Base-by-base conservation (phyloP, 2,113 vertebrate genomes). In the Stigmatopora nigra region DNA sequence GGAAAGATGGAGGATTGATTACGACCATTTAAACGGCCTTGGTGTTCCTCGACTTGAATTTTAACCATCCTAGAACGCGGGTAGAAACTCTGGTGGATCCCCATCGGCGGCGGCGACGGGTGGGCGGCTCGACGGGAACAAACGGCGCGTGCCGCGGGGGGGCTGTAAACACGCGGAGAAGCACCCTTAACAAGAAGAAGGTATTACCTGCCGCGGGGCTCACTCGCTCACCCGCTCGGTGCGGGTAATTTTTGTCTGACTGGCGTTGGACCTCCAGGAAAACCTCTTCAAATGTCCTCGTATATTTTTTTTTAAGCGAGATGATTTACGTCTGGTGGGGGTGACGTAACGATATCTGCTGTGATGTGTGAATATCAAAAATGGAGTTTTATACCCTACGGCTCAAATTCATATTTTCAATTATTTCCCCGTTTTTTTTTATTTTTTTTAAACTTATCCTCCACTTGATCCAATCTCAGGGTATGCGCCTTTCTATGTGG, bases 101-200 rank as follows among this genome's bases (percentile, higher is more conserved):
- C 69, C 17, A 61, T 49, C 25, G 25, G 25, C 25, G 25, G 25
- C 25, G n/a, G 45, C 56, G 49, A 38, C 31, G 36, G 44, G 58
- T n/a, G 15, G 69, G 58, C 20, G 15, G 69, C 73, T 65, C 65
- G 59, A 68, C 59, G 44, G 69, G 65, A 69, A 61, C 60, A 72
- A 65, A 78, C 58, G 48, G 64, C 14, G 45, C 22, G 49, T 57
- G 38, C 69, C 63, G 62, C 57, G 64, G 25, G 46, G 51, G 15
- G 48, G 57, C 3, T 25, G 46, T 57, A 38, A 61, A 67, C 52
- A 46, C 36, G 38, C 60, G 53, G 67, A 2, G 22, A 51, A 61
- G 49, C 57, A 38, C 41, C 66, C 52, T 8, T 59, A 60, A 25
- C 68, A 71, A 72, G 62, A 63, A 58, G 52, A 68, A 36, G 55